phyloP scores from a whole-genome alignment of 2,888 invertebrate species.

The Drosophila aldrichi region DNA sequence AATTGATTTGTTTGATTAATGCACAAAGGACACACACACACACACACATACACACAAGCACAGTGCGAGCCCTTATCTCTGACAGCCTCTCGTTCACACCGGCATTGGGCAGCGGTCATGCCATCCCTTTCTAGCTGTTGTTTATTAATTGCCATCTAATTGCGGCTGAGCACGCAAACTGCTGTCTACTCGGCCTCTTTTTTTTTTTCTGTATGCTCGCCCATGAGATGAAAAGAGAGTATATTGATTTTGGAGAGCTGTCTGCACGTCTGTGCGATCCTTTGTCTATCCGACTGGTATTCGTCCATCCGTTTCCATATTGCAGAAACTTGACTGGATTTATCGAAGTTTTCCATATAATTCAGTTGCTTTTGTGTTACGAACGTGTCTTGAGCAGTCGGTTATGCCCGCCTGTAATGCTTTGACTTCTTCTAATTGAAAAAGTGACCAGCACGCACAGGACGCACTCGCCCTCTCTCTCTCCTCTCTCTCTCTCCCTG shows the following conservation, averaged over 20 bases:
- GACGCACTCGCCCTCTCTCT: background rate
- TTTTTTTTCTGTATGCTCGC: background rate
- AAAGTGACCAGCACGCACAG: constrained; percentile 45
- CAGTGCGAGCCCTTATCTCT: constrained; percentile 23
- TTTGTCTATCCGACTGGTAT: no score
- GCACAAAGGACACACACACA: constrained; percentile 34
- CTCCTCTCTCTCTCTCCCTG: background rate
- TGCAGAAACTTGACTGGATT: no score
- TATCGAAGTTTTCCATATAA: no score
- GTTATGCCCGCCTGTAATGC: background rate
- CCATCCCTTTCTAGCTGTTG: constrained; percentile 11
- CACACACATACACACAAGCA: background rate
- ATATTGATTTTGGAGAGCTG: background rate
- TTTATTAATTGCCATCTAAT: constrained; percentile 74
- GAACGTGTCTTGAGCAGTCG: background rate
- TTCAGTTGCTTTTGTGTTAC: background rate
- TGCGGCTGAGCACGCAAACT: constrained; percentile 62
- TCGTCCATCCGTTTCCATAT: no score
- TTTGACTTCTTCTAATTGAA: constrained; percentile 48
- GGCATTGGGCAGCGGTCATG: background rate
- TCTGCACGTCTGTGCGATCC: no score
- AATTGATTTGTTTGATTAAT: constrained; percentile 79
- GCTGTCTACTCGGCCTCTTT: background rate
- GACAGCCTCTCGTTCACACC: background rate
- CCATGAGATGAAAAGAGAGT: background rate